Evolutionary conservation across 2,888 invertebrate genomes (phyloP), one percentile per base, ranked within the genome.

Genomic region (Tridacna gigas): DNA sequence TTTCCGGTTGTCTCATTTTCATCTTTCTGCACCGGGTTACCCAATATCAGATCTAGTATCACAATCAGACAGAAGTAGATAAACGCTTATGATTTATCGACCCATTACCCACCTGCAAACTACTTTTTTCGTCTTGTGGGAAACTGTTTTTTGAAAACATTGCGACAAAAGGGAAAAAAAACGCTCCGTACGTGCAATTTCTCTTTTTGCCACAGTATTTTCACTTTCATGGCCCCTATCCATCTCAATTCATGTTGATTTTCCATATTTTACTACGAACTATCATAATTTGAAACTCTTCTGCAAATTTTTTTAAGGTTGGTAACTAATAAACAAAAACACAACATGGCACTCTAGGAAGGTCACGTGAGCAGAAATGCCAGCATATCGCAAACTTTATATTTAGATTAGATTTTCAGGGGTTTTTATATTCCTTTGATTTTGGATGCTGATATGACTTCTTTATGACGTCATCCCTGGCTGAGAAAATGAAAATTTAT

Each of bases 401-500:
- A 20, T 18, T 56, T 56, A 56, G 56, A n/a, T n/a, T 20, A 56
- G n/a, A 56, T 56, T n/a, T 18, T 56, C 18, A 20, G 56, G 20
- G 56, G 18, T 1, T 56, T 18, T 56, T 20, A n/a, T 56, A 20
- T 56, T 56, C n/a, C 20, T 9, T n/a, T 3, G 18, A 9, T 9
- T 56, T 9, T 56, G 56, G 56, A 18, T 56, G 9, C 18, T 56
- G 18, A 18, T 56, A 56, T 56, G 56, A 56, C 18, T 56, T 5
- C 3, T 56, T 56, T 3, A 56, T 69, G 69, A 69, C 69, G 77
- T 69, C 69, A 69, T 69, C 69, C 25, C 7, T 20, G 56, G 69
- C 51, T 45, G 61, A 51, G 69, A 60, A 69, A 69, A 69, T 77
- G 56, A 45, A 69, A 77, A 77, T 77, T 77, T 77, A 77, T 78